Conservation (phyloP, 2,113 vertebrate species). For the Mustelus asterias region DNA sequence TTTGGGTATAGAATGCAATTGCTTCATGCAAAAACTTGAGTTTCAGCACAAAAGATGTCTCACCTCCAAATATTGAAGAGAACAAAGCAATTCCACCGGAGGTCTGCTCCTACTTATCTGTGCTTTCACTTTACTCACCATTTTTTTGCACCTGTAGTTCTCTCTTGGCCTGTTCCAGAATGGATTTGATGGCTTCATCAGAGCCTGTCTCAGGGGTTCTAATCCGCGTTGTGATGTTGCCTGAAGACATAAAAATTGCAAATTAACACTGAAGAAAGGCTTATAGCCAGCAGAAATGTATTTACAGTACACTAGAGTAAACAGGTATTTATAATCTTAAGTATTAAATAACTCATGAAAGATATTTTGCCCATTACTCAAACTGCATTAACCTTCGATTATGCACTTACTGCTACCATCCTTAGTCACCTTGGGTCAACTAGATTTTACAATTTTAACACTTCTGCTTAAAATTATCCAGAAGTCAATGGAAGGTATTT, state of each 20-base stretch:
- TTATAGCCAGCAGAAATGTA: not conserved
- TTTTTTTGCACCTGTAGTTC: slow-evolving; percentile 94
- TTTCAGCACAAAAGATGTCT: not conserved
- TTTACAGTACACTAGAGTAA: not conserved
- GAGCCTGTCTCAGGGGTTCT: slow-evolving; percentile 81
- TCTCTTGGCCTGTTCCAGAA: slow-evolving; percentile 91
- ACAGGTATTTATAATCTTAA: not conserved
- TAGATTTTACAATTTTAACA: not conserved
- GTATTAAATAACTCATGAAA: not conserved
- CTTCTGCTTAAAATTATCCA: not conserved
- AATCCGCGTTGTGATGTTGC: slow-evolving; percentile 85
- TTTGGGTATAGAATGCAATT: not conserved
- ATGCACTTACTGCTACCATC: not conserved
- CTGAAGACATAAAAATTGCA: slow-evolving; percentile 54
- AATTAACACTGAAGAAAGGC: not conserved
- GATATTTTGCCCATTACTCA: not conserved
- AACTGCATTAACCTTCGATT: not conserved
- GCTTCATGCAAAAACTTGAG: not conserved
- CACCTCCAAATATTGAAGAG: not conserved
- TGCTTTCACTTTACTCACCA: slow-evolving; percentile 55
- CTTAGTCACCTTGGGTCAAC: not conserved
- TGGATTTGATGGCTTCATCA: slow-evolving; percentile 93
- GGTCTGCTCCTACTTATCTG: not conserved
- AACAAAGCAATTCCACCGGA: not conserved
- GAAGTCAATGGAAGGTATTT: not conserved